A percentile compares a stretch with the other conserved stretches of the same genome.
phyloP scores from a whole-genome alignment of 1,140 invertebrate species.

The Fopius arisanus region DNA sequence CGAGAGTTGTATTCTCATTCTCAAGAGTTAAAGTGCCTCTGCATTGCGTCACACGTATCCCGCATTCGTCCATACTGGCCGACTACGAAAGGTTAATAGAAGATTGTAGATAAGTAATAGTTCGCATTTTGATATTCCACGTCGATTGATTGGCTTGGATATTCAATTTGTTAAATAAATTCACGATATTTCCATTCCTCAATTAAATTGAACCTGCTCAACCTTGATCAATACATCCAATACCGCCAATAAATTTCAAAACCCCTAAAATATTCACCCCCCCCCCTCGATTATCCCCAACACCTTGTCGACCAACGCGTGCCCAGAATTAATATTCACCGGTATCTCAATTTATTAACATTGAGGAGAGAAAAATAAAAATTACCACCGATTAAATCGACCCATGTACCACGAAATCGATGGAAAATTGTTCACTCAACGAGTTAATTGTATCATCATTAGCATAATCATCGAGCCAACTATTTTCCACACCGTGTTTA shows the following conservation, averaged over 20 bases:
- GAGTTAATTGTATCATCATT: conserved; percentile 21
- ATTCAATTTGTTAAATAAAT: neutral
- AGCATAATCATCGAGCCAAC: conserved; percentile 1
- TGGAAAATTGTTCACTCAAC: conserved; percentile 8
- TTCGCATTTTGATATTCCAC: conserved; percentile 19
- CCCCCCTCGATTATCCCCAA: no score
- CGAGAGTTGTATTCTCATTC: conserved; percentile 6
- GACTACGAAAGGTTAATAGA: conserved; percentile 31
- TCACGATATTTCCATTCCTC: neutral
- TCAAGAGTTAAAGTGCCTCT: conserved; percentile 14
- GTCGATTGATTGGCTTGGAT: neutral
- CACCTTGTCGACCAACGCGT: no score
- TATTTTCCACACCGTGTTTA: neutral
- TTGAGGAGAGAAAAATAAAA: no score
- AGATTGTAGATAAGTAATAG: conserved; percentile 35
- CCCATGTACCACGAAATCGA: conserved; percentile 5
- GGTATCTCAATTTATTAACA: conserved; percentile 2
- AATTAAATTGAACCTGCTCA: neutral
- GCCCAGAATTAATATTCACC: neutral
- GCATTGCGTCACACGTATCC: conserved; percentile 28
- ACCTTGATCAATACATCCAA: neutral
- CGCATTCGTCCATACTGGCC: neutral
- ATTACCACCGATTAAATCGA: neutral
- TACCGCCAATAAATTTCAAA: no score
- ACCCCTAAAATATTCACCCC: no score